Evolutionary conservation across 2,797 vertebrate genomes (phyloP), one percentile per base, ranked within the genome.

Genomic region (Trachops cirrhosus): DNA sequence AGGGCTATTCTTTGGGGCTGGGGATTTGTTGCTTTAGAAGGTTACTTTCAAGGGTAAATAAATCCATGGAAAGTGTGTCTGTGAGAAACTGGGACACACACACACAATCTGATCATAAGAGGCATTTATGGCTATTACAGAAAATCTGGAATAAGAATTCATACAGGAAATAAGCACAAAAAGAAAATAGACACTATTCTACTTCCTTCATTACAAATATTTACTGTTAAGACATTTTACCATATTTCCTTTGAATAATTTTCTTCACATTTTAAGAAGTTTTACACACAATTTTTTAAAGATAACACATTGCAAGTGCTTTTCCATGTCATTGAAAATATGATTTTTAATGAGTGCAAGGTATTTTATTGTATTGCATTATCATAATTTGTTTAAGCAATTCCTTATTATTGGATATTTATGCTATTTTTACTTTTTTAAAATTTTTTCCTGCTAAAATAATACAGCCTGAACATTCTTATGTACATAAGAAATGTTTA

Each of bases 211-310:
- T 84, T 78, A 80, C 12, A 96, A 37, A 41, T 87, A 83, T 77
- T 86, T 86, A 54, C 44, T 87, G 3, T 64, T 86, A 90, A 59
- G 57, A 83, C 26, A 50, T 67, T 73, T 86, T 91, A 70, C 10
- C 26, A 18, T 68, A 89, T 86, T 74, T 79, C 62, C 34, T 93
- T 91, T 88, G 18, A 52, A 41, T 68, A 79, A 41, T 59, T 94
- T 73, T 92, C 32, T 89, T 62, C 62, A 50, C 29, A 26, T 34
- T 52, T 80, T 85, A 80, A 44, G 32, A 86, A 80, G 48, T 77
- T 92, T 86, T 93, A 87, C 39, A 39, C 5, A 54, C 3, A 54
- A 48, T 62, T 95, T 95, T 86, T 91, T 12, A 44, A 83, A 93
- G 68, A 86, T 80, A 64, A 9, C 7, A 39, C 37, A 39, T 75